A percentile compares a stretch with the other conserved stretches of the same genome.
These are phyloP conservation scores for Acanthosepion esculentum DNA, from an alignment of 2,888 invertebrate species.

Conservation along the genomic window DNA sequence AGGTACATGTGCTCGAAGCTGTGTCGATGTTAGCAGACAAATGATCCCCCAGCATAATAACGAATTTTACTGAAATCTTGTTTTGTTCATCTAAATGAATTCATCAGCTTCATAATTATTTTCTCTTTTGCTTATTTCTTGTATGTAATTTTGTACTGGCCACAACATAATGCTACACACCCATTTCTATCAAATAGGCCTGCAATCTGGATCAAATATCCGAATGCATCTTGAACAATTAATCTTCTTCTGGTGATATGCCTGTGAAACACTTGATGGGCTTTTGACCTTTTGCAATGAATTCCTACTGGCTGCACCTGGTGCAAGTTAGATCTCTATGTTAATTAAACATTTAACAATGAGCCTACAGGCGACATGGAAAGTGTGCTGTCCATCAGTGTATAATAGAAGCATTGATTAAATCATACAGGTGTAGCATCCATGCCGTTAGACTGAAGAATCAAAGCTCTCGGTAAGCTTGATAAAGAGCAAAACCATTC, in stretches of 20 bases:
- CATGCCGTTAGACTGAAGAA: background rate
- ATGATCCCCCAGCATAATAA: background rate
- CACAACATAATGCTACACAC: background rate
- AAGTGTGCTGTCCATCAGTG: background rate
- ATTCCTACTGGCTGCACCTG: conserved; percentile 21
- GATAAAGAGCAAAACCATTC: background rate
- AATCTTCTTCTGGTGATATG: background rate
- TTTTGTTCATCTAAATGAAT: background rate
- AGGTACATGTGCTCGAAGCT: background rate
- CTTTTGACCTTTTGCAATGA: background rate
- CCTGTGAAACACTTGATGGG: background rate
- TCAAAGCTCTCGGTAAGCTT: background rate
- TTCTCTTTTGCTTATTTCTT: background rate
- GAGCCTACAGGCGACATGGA: background rate
- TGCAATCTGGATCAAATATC: background rate
- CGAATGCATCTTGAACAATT: background rate
- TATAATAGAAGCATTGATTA: conserved; percentile 33
- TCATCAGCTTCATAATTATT: background rate
- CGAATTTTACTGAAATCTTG: background rate
- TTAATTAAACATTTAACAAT: conserved; percentile 33
- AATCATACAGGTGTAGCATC: background rate
- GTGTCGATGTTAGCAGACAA: background rate
- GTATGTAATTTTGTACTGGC: background rate
- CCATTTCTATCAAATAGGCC: background rate
- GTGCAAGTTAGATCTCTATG: conserved; percentile 21